Percentiles rank a stretch among this genome's conserved stretches.
Evolutionary conservation across 1,140 invertebrate genomes (phyloP).

Genomic region (Drosophila albomicans): DNA sequence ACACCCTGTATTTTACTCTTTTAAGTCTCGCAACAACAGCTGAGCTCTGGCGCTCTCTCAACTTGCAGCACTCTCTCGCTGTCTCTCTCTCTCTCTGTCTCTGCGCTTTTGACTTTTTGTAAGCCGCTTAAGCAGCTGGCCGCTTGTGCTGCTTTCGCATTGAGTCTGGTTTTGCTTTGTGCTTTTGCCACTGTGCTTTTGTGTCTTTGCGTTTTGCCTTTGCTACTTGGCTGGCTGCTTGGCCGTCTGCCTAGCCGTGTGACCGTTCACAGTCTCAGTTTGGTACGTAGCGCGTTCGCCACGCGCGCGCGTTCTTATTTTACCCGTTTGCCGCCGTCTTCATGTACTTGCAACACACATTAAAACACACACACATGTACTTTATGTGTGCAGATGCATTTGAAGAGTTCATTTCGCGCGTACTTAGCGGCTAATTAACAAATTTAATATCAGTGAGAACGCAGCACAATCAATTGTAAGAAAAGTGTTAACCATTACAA

Average conservation of each 20-base stretch:
- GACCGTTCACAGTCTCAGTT: constrained; percentile 60
- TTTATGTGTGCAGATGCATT: constrained; percentile 15
- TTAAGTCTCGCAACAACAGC: constrained; percentile 34
- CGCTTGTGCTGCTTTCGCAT: constrained; percentile 32
- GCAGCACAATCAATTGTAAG: neutral
- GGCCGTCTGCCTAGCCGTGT: constrained; percentile 23
- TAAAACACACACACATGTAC: too few species aligned
- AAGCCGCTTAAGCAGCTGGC: constrained; percentile 37
- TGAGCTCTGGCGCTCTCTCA: constrained; percentile 23
- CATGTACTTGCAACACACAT: neutral
- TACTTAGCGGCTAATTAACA: constrained; percentile 65
- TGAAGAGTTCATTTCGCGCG: constrained; percentile 36
- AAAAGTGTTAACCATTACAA: neutral
- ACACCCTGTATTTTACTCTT: constrained; percentile 28
- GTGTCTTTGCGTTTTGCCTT: constrained; percentile 9
- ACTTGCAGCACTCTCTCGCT: neutral
- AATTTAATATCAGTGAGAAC: constrained; percentile 48
- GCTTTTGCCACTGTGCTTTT: constrained; percentile 9
- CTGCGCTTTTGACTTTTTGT: constrained; percentile 37
- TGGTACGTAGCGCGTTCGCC: constrained; percentile 68
- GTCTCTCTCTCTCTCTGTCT: constrained; percentile 5
- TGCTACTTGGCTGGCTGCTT: constrained; percentile 17
- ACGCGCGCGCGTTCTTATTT: constrained; percentile 58
- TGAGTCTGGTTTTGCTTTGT: constrained; percentile 24
- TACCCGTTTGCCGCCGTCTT: constrained; percentile 11